Percentiles rank a stretch among this genome's conserved stretches.
phyloP scores from a whole-genome alignment of 2,797 vertebrate species.

The Cuniculus paca region DNA sequence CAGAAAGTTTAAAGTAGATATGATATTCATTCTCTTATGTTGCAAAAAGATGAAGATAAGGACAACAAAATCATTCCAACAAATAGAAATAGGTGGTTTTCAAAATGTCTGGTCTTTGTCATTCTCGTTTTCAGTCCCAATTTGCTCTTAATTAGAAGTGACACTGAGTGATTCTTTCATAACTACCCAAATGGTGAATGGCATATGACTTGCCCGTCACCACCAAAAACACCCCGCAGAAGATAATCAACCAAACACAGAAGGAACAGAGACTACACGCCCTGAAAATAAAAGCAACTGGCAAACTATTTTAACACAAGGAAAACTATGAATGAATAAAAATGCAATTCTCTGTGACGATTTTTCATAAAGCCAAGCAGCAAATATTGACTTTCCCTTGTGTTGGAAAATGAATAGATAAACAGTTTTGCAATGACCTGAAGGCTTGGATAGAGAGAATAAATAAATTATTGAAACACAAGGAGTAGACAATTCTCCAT shows the following conservation, averaged over 20 bases:
- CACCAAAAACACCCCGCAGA: not conserved
- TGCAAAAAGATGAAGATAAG: not conserved
- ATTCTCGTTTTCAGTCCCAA: not conserved
- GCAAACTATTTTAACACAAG: conserved; percentile 24
- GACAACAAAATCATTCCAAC: not conserved
- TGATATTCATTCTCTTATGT: not conserved
- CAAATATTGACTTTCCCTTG: conserved; percentile 76
- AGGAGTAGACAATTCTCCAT: conserved; percentile 86
- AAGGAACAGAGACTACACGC: not conserved
- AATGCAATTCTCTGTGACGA: conserved; percentile 62
- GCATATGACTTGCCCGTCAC: not conserved
- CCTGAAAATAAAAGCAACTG: conserved; percentile 45
- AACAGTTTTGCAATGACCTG: conserved; percentile 83
- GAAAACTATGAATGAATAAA: conserved; percentile 60
- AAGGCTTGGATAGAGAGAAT: conserved; percentile 81
- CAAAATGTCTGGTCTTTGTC: not conserved
- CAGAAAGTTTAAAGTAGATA: not conserved
- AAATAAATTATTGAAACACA: conserved; percentile 88
- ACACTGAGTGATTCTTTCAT: not conserved
- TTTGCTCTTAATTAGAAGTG: not conserved
- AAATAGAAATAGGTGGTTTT: not conserved
- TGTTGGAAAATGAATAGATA: conserved; percentile 81
- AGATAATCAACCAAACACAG: not conserved
- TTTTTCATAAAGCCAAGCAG: conserved; percentile 72
- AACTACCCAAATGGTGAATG: not conserved